Evolutionary conservation across 2,797 vertebrate genomes (phyloP), one percentile per base, ranked within the genome.

Genomic region (Mycteria americana): DNA sequence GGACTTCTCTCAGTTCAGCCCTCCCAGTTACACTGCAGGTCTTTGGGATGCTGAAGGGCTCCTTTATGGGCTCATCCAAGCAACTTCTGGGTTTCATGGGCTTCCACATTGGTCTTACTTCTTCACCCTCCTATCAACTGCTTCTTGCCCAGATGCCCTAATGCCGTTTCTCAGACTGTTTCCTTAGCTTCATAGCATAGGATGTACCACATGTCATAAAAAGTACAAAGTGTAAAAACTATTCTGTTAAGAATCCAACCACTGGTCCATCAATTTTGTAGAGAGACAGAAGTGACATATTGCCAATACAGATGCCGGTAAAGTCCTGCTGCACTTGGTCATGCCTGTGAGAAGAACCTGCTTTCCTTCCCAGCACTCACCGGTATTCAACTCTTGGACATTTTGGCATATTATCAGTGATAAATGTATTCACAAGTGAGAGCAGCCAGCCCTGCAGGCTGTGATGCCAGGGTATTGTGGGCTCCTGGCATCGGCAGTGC

Each of bases 381-480:
- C 9, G 4, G 60, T 5, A 2, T 80, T 80, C 90, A 81, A 11
- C 41, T 90, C 53, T 64, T 86, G 85, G 62, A 64, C 21, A 22
- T 88, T 92, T 81, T 94, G 94, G 79, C 65, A 28, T 43, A 0
- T 53, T 60, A 60, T 68, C 39, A n/a, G 73, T 70, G 89, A 93
- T 72, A 60, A 92, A 95, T 92, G 30, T 51, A 50, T 88, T 92
- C 89, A 65, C 24, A 54, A 90, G 65, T 33, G 93, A 88, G 72
- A 90, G 69, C 85, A 88, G 69, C 79, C 91, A 96, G 82, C 69
- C 41, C 69, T 85, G 69, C 92, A 80, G 64, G 69, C 84, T 83
- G 15, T 21, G 60, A 27, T 95, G 82, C 64, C 89, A 89, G 76
- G 43, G 51, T 81, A 51, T 88, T 77, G 69, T 69, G 83, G 59